Percentiles rank a stretch among this genome's conserved stretches.
Evolutionary conservation across 2,888 invertebrate species (phyloP).

Genomic region (Athalia cordata): DNA sequence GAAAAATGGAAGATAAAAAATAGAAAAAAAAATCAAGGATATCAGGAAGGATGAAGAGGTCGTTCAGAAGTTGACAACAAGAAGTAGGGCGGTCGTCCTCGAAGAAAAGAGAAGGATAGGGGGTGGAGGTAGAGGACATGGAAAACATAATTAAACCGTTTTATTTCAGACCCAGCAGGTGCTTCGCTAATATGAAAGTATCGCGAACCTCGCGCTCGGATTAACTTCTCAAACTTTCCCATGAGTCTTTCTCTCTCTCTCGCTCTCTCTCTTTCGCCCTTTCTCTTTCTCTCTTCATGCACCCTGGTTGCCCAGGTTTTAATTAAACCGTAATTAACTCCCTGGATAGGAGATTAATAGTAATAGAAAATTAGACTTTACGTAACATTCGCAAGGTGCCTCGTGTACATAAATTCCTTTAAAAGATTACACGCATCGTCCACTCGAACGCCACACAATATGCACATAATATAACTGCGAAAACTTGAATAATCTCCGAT

Average conservation of each 20-base stretch:
- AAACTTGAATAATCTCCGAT: no score
- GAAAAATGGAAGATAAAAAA: no score
- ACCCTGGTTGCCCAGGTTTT: conserved; percentile 58
- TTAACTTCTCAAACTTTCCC: conserved; percentile 68
- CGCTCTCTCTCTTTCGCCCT: conserved; percentile 33
- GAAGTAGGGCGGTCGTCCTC: not conserved
- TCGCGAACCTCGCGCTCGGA: conserved; percentile 59
- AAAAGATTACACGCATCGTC: not conserved
- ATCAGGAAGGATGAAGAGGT: no score
- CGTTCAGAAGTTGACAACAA: not conserved
- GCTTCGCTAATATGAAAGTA: conserved; percentile 66
- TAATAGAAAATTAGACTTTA: conserved; percentile 54
- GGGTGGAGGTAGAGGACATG: not conserved
- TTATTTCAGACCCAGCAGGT: conserved; percentile 60
- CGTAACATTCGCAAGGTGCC: not conserved
- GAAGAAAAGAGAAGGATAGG: not conserved
- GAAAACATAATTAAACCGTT: conserved; percentile 63
- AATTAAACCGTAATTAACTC: conserved; percentile 68
- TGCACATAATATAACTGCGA: no score
- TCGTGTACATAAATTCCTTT: conserved; percentile 7
- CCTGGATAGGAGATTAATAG: conserved; percentile 58
- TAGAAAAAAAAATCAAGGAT: no score
- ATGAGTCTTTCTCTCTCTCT: conserved; percentile 52
- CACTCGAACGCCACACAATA: not conserved
- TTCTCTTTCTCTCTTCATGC: conserved; percentile 36